Conservation (phyloP, 2,113 vertebrate species). For the Rhinolophus ferrumequinum region DNA sequence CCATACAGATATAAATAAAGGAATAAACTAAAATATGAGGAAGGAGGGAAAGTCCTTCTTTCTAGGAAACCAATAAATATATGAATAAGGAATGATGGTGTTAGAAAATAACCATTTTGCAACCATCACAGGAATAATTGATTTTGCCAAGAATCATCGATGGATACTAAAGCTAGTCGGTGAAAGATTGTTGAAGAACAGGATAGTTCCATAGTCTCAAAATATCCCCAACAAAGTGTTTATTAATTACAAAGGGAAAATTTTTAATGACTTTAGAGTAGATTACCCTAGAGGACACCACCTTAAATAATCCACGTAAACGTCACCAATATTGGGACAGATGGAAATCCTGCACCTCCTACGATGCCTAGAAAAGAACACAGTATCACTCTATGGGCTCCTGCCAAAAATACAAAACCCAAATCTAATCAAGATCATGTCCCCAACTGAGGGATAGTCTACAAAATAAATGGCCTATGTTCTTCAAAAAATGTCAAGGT, state of each 20-base stretch:
- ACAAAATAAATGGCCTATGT: not conserved
- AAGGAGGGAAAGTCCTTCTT: conserved; percentile 10
- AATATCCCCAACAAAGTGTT: not conserved
- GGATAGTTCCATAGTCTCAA: not conserved
- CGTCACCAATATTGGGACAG: not conserved
- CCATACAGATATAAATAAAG: not conserved
- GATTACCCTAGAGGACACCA: not conserved
- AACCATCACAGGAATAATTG: not conserved
- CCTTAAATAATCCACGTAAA: not conserved
- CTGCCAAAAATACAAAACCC: not conserved
- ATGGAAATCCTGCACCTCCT: not conserved
- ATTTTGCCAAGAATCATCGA: not conserved
- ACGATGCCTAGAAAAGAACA: not conserved
- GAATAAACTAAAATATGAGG: not conserved
- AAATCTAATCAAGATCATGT: not conserved
- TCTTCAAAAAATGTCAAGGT: not conserved
- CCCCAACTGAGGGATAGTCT: not conserved
- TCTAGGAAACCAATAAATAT: not conserved
- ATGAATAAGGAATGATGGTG: not conserved
- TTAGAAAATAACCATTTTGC: not conserved
- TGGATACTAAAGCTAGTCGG: not conserved
- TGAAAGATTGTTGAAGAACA: not conserved
- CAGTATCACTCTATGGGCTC: not conserved
- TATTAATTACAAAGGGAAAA: not conserved
- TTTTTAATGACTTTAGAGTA: not conserved